Evolutionary conservation across 2,113 vertebrate genomes (phyloP).

Genomic region (Thalassarche chlororhynchos): DNA sequence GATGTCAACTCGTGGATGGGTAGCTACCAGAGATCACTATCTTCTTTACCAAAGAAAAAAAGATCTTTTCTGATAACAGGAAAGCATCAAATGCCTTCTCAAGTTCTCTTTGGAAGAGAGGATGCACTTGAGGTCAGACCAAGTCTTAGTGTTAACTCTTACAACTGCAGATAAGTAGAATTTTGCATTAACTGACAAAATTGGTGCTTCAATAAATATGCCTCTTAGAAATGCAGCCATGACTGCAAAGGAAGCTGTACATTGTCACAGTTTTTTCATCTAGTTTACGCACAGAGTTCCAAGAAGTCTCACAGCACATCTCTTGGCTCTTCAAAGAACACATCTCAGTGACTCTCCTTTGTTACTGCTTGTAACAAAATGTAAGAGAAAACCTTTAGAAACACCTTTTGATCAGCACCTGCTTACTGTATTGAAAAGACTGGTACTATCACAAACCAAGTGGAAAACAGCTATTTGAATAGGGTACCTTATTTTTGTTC

Average conservation of each 20-base stretch:
- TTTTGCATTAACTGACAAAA: not conserved
- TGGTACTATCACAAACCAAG: not conserved
- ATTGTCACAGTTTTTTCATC: not conserved
- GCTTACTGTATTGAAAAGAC: not conserved
- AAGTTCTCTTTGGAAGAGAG: not conserved
- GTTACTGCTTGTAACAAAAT: not conserved
- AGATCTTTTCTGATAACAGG: not conserved
- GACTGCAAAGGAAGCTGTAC: not conserved
- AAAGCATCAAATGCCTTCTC: not conserved
- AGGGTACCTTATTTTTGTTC: not conserved
- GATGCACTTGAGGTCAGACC: not conserved
- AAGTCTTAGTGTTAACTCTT: not conserved
- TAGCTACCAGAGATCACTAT: not conserved
- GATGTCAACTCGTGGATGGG: not conserved
- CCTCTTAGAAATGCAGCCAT: not conserved
- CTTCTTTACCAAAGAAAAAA: not conserved
- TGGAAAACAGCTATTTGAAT: not conserved
- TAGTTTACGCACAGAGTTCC: not conserved
- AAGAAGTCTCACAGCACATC: not conserved
- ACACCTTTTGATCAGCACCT: not conserved
- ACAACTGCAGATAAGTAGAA: not conserved
- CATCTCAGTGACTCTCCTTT: not conserved
- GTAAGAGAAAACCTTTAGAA: not conserved
- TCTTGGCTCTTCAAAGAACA: not conserved
- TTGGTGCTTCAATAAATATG: not conserved